These are phyloP conservation scores for Phocoena sinus DNA, from an alignment of 2,113 vertebrate genomes.

Conservation along the genomic window DNA sequence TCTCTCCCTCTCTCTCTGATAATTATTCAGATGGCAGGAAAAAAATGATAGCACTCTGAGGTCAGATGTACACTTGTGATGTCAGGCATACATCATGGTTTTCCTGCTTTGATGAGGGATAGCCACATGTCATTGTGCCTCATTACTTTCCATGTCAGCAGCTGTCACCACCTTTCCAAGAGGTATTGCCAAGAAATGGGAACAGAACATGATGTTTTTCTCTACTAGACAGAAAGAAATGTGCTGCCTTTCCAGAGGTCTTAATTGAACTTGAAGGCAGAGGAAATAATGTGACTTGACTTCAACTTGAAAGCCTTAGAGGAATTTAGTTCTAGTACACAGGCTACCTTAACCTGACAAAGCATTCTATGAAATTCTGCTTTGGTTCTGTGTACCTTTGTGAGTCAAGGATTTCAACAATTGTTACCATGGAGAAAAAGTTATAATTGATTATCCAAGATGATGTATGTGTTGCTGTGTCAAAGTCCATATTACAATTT, in stretches of 20 bases:
- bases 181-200: background rate
- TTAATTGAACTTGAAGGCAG: conserved; percentile 37
- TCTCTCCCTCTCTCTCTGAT: background rate
- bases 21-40: background rate
- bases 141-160: background rate
- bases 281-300: conserved; percentile 2
- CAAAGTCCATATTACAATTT: background rate
- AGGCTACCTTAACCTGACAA: background rate
- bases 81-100: background rate
- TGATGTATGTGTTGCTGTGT: background rate
- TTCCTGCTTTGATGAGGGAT: background rate
- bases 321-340: background rate
- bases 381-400: background rate
- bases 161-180: background rate
- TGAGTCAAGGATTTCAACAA: conserved; percentile 20
- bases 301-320: background rate
- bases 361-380: background rate
- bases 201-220: conserved; percentile 6
- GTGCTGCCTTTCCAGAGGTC: background rate
- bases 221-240: background rate
- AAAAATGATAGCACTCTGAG: background rate
- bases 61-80: background rate
- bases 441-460: background rate
- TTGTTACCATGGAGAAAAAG: background rate
- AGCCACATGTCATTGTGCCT: background rate